These are phyloP conservation scores for Eulemur mongoz DNA, from an alignment of 2,797 vertebrate species.

Conservation along the genomic window DNA sequence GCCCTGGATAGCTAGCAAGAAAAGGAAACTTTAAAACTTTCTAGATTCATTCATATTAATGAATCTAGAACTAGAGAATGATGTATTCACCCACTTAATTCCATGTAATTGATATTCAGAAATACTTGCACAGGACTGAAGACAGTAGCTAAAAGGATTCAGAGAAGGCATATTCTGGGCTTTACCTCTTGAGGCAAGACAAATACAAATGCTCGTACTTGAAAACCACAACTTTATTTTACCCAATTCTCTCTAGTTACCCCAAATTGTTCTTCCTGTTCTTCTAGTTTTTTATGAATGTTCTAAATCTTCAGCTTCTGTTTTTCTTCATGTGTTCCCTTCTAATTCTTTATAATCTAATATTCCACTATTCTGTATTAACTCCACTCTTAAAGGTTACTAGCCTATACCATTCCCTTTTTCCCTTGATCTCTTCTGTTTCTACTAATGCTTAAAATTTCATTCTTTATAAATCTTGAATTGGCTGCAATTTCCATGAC, in stretches of 20 bases:
- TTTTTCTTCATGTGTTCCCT: neutral
- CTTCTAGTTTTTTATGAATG: neutral
- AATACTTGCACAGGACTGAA: neutral
- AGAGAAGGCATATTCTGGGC: neutral
- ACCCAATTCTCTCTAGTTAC: neutral
- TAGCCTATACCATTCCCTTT: neutral
- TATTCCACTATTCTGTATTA: neutral
- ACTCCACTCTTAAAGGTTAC: neutral
- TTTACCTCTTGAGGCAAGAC: neutral
- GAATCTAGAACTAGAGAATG: neutral
- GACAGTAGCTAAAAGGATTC: neutral
- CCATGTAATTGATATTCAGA: neutral
- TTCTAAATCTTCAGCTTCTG: neutral
- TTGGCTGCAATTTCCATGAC: neutral
- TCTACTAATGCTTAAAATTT: neutral
- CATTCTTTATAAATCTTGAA: neutral
- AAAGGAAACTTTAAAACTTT: neutral
- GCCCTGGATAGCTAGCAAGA: neutral
- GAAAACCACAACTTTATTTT: neutral
- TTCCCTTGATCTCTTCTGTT: neutral
- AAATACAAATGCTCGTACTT: neutral
- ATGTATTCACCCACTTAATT: neutral
- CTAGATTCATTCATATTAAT: neutral
- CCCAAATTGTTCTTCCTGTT: neutral
- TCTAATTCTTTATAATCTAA: neutral